A percentile compares a stretch with the other conserved stretches of the same genome.
Evolutionary conservation across 2,888 invertebrate genomes (phyloP).

Genomic region (Aethes cnicana): DNA sequence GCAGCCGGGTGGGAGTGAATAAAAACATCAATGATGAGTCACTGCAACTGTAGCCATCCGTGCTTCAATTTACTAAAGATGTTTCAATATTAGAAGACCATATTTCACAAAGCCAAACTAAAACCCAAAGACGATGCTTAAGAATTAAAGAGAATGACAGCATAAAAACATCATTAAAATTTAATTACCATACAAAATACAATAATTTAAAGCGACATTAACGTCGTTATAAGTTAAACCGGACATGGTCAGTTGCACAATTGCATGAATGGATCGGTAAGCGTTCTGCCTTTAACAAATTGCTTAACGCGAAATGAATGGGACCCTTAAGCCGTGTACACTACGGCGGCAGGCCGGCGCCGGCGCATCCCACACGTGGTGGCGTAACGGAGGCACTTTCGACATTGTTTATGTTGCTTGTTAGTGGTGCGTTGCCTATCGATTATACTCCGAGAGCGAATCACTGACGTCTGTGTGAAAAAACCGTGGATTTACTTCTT

Average conservation of each 20-base stretch:
- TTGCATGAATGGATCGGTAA: conserved; percentile 74
- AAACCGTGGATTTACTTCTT: conserved; percentile 41
- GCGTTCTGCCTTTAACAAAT: conserved; percentile 73
- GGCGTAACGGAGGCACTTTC: conserved; percentile 79
- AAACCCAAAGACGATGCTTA: background rate
- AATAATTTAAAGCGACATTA: conserved; percentile 37
- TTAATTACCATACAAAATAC: conserved; percentile 6
- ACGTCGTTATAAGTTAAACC: conserved; percentile 48
- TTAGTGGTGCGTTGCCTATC: conserved; percentile 67
- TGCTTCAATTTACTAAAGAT: conserved; percentile 4
- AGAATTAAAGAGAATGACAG: conserved; percentile 19
- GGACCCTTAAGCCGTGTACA: conserved; percentile 67
- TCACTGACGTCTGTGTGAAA: conserved; percentile 49
- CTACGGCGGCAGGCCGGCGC: conserved; percentile 64
- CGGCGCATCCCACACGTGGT: conserved; percentile 78
- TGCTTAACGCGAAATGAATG: conserved; percentile 80
- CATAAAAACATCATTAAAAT: conserved; percentile 17
- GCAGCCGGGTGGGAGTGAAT: conserved; percentile 16
- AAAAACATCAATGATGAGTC: conserved; percentile 20
- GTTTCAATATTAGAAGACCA: background rate
- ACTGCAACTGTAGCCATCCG: conserved; percentile 13
- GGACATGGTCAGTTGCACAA: conserved; percentile 61
- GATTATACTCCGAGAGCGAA: conserved; percentile 66
- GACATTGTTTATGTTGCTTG: conserved; percentile 69
- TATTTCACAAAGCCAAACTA: background rate